Conservation (phyloP, 2,797 vertebrate genomes). For the Taeniopygia guttata region DNA sequence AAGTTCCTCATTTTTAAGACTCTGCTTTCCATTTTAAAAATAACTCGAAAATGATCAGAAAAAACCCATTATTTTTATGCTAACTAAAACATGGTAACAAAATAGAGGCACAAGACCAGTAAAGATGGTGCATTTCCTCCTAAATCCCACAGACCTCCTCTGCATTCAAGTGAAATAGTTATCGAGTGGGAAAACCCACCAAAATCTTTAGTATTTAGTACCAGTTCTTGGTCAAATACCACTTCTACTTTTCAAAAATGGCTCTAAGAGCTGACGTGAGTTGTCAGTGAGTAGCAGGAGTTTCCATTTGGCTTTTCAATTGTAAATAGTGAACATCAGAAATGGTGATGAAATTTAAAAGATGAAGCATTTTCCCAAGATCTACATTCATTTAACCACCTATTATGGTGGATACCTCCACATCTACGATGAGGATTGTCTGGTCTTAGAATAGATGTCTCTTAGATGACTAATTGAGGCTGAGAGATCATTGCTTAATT, state of each 20-base stretch:
- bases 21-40: background rate
- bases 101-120: background rate
- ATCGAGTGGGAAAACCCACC: background rate
- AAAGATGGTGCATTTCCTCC: background rate
- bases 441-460: background rate
- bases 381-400: background rate
- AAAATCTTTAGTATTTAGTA: background rate
- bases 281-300: background rate
- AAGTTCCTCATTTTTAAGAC: background rate
- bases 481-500: background rate
- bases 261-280: background rate
- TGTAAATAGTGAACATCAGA: background rate
- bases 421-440: fast-evolving
- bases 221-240: background rate
- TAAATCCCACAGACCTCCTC: background rate
- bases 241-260: background rate
- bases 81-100: background rate
- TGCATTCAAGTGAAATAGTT: background rate
- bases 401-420: background rate
- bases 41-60: background rate
- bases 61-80: background rate
- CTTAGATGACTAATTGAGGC: background rate
- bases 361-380: background rate
- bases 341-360: background rate
- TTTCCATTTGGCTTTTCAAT: background rate